Evolutionary conservation across 2,113 vertebrate species (phyloP).

Genomic region (Heterotis niloticus): DNA sequence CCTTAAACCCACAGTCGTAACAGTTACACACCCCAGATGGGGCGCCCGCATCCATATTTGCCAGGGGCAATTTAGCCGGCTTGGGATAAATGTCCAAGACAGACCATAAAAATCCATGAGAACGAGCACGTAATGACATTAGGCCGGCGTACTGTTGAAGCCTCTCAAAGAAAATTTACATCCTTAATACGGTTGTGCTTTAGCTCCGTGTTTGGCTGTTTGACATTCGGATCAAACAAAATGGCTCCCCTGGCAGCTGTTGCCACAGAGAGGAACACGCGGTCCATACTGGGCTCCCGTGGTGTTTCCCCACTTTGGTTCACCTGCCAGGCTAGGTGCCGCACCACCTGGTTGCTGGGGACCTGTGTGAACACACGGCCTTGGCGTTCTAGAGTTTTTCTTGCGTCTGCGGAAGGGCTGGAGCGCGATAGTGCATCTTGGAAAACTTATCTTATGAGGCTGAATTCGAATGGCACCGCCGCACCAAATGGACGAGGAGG

Average conservation of each 20-base stretch:
- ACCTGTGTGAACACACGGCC: not conserved
- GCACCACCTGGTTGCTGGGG: no score
- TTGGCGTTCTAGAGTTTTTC: not conserved
- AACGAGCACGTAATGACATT: not conserved
- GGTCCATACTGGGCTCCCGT: not conserved
- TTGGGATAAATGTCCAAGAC: not conserved
- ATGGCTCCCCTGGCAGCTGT: not conserved
- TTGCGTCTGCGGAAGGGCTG: not conserved
- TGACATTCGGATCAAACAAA: not conserved
- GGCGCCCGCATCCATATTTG: not conserved
- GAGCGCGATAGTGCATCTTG: not conserved
- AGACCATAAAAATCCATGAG: not conserved
- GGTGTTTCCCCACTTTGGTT: not conserved
- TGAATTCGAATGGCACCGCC: not conserved
- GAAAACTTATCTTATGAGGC: not conserved
- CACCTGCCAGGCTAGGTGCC: not conserved
- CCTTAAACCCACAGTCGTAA: conserved; percentile 22
- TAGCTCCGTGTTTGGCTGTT: not conserved
- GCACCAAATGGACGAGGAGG: not conserved
- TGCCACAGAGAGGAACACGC: not conserved
- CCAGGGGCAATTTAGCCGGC: not conserved
- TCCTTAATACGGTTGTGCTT: not conserved
- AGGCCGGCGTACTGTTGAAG: not conserved
- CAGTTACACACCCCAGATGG: conserved; percentile 19
- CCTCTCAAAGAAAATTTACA: not conserved